Evolutionary conservation across 2,888 invertebrate species (phyloP).

Genomic region (Griposia aprilina): DNA sequence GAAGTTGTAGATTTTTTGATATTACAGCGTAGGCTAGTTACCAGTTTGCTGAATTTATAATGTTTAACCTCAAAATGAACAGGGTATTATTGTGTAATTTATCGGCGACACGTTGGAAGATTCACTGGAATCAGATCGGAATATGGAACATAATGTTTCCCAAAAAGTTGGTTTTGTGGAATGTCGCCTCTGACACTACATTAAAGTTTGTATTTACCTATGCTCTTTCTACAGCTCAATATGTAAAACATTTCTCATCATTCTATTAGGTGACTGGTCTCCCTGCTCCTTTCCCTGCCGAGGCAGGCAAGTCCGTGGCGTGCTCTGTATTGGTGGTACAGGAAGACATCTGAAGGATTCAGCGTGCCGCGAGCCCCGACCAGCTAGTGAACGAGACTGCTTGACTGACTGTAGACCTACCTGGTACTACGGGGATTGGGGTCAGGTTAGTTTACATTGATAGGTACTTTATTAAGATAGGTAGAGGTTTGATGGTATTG

Average conservation of each 20-base stretch:
- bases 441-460: constrained; percentile 86
- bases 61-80: no score
- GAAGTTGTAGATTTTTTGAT: background rate
- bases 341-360: constrained; percentile 90
- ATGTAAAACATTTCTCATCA: background rate
- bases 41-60: no score
- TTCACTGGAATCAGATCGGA: no score
- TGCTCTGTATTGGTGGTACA: constrained; percentile 91
- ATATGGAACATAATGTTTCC: no score
- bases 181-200: no score
- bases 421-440: constrained; percentile 95
- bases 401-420: constrained; percentile 90
- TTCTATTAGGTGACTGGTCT: constrained; percentile 86
- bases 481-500: background rate
- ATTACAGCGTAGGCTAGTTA: no score
- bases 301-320: constrained; percentile 92
- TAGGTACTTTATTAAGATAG: background rate
- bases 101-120: no score
- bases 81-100: no score
- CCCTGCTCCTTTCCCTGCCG: constrained; percentile 89
- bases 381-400: constrained; percentile 92
- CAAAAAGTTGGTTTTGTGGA: no score
- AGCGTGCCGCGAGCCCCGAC: constrained; percentile 92
- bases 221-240: no score
- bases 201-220: no score